These are phyloP conservation scores for Brachionus rubens DNA, from an alignment of 1,140 invertebrate genomes.

Conservation along the genomic window DNA sequence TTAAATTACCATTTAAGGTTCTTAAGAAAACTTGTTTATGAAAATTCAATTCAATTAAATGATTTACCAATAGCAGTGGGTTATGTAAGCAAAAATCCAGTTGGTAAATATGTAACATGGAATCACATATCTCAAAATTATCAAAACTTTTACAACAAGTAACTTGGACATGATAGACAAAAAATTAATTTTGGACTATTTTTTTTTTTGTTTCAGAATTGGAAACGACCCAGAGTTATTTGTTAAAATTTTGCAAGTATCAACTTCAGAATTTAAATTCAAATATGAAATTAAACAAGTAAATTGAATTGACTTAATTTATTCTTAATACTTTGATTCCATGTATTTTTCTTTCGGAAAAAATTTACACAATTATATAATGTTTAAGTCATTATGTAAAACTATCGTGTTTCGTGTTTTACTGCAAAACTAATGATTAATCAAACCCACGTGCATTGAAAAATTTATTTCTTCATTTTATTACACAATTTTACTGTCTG, in stretches of 20 bases:
- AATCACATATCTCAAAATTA: slow-evolving; percentile 44
- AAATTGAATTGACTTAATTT: too few species aligned
- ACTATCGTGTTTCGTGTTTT: too few species aligned
- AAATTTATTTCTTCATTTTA: too few species aligned
- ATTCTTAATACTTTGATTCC: too few species aligned
- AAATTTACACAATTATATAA: too few species aligned
- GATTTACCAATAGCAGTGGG: slow-evolving; percentile 1
- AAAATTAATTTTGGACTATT: background rate
- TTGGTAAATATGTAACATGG: slow-evolving; percentile 43
- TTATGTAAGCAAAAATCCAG: slow-evolving; percentile 39
- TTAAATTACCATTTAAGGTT: background rate
- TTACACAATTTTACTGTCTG: too few species aligned
- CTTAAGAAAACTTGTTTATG: slow-evolving; percentile 30
- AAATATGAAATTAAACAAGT: slow-evolving; percentile 47
- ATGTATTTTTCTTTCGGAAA: too few species aligned
- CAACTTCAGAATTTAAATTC: slow-evolving; percentile 24
- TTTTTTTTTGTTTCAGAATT: slow-evolving; percentile 18
- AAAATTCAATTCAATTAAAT: background rate
- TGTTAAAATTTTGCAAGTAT: slow-evolving; percentile 19
- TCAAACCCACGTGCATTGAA: too few species aligned
- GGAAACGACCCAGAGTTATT: slow-evolving; percentile 35
- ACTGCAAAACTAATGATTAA: too few species aligned
- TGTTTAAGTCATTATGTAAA: too few species aligned
- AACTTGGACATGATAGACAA: too few species aligned
- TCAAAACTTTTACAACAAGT: slow-evolving; percentile 39